Percentiles rank a stretch among this genome's conserved stretches.
Evolutionary conservation across 2,113 vertebrate species (phyloP).

Genomic region (Arvicanthis niloticus): DNA sequence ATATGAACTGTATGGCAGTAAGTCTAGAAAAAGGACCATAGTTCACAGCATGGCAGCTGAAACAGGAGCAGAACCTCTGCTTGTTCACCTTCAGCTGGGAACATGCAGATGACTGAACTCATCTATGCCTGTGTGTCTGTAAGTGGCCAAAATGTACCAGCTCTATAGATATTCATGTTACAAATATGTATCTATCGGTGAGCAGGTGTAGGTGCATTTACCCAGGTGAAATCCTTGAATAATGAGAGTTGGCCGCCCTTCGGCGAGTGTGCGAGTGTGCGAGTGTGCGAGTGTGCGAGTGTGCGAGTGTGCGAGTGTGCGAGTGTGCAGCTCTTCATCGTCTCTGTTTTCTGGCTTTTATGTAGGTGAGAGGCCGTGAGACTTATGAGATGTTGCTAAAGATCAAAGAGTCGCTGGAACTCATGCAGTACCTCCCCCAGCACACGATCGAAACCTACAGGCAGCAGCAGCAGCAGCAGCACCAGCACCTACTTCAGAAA

Average conservation of each 20-base stretch:
- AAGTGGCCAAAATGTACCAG: background rate
- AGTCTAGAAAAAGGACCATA: background rate
- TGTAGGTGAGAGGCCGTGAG: slow-evolving; percentile 97
- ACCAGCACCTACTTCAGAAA: slow-evolving; percentile 98
- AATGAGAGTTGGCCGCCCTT: background rate
- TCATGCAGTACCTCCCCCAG: slow-evolving; percentile 99
- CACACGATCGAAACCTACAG: slow-evolving; percentile 98
- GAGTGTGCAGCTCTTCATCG: background rate
- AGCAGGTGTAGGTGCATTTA: background rate
- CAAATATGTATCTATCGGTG: background rate
- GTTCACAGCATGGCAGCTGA: background rate
- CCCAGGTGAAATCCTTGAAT: background rate
- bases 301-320: background rate
- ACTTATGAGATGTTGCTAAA: slow-evolving; percentile 98
- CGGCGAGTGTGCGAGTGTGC: background rate
- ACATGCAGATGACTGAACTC: no score
- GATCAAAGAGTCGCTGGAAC: slow-evolving; percentile 99
- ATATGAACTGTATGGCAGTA: background rate
- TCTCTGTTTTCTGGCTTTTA: background rate
- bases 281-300: background rate
- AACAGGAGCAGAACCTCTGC: background rate
- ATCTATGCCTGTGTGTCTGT: background rate
- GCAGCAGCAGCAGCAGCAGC: slow-evolving; percentile 99
- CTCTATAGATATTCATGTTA: background rate
- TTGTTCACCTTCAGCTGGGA: background rate